phyloP scores from a whole-genome alignment of 2,888 invertebrate genomes.

The Thumatha senex region DNA sequence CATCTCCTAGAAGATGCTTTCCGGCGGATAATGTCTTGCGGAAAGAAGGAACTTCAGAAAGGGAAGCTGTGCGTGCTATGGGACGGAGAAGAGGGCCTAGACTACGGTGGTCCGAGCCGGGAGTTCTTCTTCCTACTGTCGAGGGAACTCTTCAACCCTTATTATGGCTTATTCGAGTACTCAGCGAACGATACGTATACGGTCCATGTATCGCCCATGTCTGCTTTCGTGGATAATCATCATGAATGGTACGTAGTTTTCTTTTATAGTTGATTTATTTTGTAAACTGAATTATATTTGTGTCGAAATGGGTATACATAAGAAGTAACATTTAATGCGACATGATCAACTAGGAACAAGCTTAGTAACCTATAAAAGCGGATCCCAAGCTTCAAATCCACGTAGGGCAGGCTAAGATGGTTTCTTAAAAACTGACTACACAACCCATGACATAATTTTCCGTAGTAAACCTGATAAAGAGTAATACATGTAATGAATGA shows the following conservation, averaged over 20 bases:
- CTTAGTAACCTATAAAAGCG: too few relatives aligned
- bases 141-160: conserved; percentile 98
- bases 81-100: conserved; percentile 98
- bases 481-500: too few relatives aligned
- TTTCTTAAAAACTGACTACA: too few relatives aligned
- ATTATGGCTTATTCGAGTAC: conserved; percentile 99
- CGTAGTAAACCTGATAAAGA: too few relatives aligned
- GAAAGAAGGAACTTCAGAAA: conserved; percentile 97
- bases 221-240: conserved; percentile 98
- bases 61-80: conserved; percentile 97
- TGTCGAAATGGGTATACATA: too few relatives aligned
- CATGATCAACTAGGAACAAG: too few relatives aligned
- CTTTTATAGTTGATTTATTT: not conserved
- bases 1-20: conserved; percentile 98
- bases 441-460: too few relatives aligned
- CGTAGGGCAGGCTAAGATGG: too few relatives aligned
- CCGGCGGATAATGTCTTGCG: conserved; percentile 97
- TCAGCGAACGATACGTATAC: conserved; percentile 99
- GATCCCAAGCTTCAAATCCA: too few relatives aligned
- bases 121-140: conserved; percentile 99
- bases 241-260: conserved; percentile 92
- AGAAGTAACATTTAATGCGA: too few relatives aligned
- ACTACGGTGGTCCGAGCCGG: conserved; percentile 98
- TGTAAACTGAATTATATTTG: too few relatives aligned
- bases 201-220: conserved; percentile 97